Evolutionary conservation across 2,888 invertebrate genomes (phyloP), one percentile per base, ranked within the genome.

Genomic region (Salticus scenicus): DNA sequence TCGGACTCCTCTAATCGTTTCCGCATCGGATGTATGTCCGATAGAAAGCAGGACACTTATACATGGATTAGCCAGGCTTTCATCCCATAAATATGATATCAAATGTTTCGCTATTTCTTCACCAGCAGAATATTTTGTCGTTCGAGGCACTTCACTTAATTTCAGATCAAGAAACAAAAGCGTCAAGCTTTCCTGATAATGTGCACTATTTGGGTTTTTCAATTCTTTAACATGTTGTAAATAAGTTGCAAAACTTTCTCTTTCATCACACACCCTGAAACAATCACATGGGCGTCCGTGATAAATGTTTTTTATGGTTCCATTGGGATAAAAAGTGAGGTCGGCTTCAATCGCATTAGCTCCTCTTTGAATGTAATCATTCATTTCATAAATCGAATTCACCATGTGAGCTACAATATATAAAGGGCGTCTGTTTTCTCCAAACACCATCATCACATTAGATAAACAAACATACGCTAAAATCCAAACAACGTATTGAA

Each of bases 271-370:
- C 24, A 79, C 77, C 33, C 89, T 79, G 42, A 86, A 88, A 33
- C 89, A 88, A 78, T 89, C 88, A 28, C 89, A 88, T 14, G 89
- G 88, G 33, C 78, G 87, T 69, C 88, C 89, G 51, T 89, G 88
- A 41, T 86, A 86, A 33, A 85, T 66, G 12, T 73, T n/a, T 17
- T 79, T 73, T 12, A 88, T 72, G 14, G 83, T 76, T 24, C 87
- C 88, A 28, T 88, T 87, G 8, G n/a, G 42, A n/a, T 70, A 24
- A 69, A 88, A 88, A 8, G 71, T 51, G 20, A 88, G 70, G 70
- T 88, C 88, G 0, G 79, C 74, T 72, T 88, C 88, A 17, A 88
- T 84, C 7, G 83, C 88, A 76, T 88, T 88, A 1, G 88, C 88
- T 24, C 88, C 88, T 31, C 84, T 70, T 12, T 66, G 73, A 63